Conservation (phyloP, 2,113 vertebrate genomes). For the Anseranas semipalmata region DNA sequence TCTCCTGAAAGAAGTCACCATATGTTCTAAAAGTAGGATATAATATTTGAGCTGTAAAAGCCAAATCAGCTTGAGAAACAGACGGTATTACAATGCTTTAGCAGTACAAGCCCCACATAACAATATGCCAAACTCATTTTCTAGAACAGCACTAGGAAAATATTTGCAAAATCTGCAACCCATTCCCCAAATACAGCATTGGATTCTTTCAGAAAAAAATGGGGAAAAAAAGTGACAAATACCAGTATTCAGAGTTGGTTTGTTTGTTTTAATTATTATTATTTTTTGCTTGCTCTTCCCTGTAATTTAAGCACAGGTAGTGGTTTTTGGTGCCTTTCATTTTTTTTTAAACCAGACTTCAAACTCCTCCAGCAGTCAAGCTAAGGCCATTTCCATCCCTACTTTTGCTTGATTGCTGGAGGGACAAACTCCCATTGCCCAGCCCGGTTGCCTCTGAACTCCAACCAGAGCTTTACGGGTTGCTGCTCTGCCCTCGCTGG, state of each 20-base stretch:
- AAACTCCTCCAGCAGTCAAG: neutral
- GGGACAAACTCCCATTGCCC: neutral
- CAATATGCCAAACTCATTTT: slow-evolving; percentile 74
- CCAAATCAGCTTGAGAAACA: slow-evolving; percentile 78
- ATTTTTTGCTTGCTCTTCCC: neutral
- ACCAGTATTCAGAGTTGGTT: neutral
- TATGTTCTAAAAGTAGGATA: slow-evolving; percentile 70
- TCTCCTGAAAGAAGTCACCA: slow-evolving; percentile 51
- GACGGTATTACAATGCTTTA: slow-evolving; percentile 75
- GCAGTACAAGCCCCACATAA: slow-evolving; percentile 71
- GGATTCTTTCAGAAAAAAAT: slow-evolving; percentile 48
- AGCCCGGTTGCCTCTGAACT: slow-evolving; percentile 11
- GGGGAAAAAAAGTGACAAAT: neutral
- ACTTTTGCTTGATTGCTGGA: neutral
- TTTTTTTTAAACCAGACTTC: neutral
- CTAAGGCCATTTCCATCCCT: neutral
- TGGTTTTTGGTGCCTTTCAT: neutral
- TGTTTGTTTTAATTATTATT: neutral
- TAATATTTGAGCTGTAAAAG: slow-evolving; percentile 74
- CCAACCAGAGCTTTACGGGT: neutral
- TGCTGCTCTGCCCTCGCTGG: neutral
- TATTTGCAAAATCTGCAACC: slow-evolving; percentile 76
- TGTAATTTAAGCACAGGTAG: neutral
- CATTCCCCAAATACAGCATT: slow-evolving; percentile 72
- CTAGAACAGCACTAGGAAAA: slow-evolving; percentile 76